phyloP scores from a whole-genome alignment of 1,140 invertebrate species.

The Drosophila pectinifera region DNA sequence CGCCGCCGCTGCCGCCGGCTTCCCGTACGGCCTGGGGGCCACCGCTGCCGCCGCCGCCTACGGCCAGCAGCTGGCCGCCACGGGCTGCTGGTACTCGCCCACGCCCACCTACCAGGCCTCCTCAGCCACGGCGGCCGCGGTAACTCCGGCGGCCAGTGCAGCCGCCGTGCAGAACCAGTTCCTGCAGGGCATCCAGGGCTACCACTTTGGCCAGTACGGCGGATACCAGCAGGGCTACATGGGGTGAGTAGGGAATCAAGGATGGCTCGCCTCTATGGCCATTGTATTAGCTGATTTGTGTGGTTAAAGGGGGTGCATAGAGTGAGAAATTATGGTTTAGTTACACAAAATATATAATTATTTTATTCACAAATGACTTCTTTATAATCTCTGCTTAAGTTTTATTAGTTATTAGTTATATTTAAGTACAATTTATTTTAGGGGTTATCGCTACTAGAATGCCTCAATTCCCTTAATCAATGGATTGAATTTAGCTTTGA shows the following conservation, averaged over 20 bases:
- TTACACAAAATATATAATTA: neutral
- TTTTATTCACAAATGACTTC: neutral
- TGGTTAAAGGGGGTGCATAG: too few relatives aligned
- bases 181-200: conserved; percentile 92
- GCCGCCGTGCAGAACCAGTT: conserved; percentile 88
- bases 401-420: too few relatives aligned
- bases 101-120: conserved; percentile 88
- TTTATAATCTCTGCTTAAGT: neutral
- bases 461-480: neutral
- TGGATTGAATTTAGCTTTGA: neutral
- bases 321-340: neutral
- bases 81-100: conserved; percentile 91
- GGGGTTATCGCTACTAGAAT: neutral
- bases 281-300: conserved; percentile 42
- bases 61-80: conserved; percentile 83
- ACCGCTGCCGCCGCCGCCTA: conserved; percentile 83
- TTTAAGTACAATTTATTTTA: too few relatives aligned
- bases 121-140: conserved; percentile 85
- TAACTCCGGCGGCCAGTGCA: conserved; percentile 89
- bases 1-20: conserved; percentile 78
- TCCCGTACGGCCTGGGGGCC: conserved; percentile 78
- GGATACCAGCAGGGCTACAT: conserved; percentile 93
- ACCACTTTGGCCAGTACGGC: conserved; percentile 91
- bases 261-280: conserved; percentile 3
- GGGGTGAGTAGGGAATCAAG: conserved; percentile 87